These are phyloP conservation scores for Erethizon dorsatum DNA, from an alignment of 2,797 vertebrate genomes.

Conservation along the genomic window DNA sequence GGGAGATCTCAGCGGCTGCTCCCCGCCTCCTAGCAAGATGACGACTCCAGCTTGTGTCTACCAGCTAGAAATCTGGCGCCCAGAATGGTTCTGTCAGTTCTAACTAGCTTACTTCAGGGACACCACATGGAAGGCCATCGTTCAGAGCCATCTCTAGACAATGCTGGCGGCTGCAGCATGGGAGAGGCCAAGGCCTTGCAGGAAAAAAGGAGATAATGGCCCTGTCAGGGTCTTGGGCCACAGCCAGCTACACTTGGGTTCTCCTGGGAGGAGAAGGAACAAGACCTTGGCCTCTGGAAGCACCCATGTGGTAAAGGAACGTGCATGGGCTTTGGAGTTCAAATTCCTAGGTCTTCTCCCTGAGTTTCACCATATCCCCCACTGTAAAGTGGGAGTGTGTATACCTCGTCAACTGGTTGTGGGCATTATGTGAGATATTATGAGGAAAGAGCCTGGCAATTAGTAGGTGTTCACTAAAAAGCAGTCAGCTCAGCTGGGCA, in stretches of 20 bases:
- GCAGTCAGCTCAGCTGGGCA: not conserved
- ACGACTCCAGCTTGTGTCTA: too few relatives aligned
- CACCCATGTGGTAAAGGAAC: too few relatives aligned
- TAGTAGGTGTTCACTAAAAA: not conserved
- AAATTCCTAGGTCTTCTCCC: not conserved
- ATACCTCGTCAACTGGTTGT: not conserved
- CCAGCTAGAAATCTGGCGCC: not conserved
- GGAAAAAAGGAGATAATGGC: not conserved
- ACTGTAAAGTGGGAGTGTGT: not conserved
- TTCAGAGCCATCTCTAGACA: not conserved
- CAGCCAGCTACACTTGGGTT: not conserved
- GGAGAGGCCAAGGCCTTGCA: not conserved
- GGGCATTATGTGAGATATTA: not conserved
- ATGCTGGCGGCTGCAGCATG: too few relatives aligned
- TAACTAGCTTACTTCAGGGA: not conserved
- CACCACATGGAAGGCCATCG: rapidly evolving
- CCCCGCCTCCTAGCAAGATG: not conserved
- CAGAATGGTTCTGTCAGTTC: not conserved
- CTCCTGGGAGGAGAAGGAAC: not conserved
- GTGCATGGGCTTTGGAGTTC: not conserved
- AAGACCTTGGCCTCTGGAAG: not conserved
- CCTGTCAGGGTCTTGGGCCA: not conserved
- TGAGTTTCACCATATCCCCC: not conserved
- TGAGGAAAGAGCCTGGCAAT: not conserved
- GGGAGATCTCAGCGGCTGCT: not conserved